These are phyloP conservation scores for Maccullochella peelii DNA, from an alignment of 2,113 vertebrate species.

Conservation along the genomic window DNA sequence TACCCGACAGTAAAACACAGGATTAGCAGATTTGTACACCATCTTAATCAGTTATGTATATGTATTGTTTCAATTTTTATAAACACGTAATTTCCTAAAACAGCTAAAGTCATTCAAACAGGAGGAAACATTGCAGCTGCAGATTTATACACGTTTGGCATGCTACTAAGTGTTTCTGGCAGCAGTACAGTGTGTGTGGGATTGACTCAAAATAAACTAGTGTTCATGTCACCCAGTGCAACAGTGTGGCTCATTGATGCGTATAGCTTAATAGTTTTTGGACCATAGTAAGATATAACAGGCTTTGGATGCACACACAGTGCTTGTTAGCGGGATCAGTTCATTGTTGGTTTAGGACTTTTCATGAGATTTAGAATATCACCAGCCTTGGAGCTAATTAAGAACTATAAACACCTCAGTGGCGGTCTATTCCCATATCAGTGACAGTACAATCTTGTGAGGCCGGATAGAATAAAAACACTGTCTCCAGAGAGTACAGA, in stretches of 20 bases:
- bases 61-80: background rate
- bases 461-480: background rate
- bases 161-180: background rate
- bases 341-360: background rate
- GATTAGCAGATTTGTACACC: too few relatives aligned
- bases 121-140: background rate
- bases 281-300: background rate
- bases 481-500: conserved; percentile 21
- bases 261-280: background rate
- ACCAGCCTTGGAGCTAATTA: background rate
- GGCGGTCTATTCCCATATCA: background rate
- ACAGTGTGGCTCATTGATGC: background rate
- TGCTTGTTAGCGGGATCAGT: background rate
- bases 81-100: background rate
- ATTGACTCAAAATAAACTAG: conserved; percentile 2
- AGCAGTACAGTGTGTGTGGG: background rate
- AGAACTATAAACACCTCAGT: background rate
- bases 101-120: background rate
- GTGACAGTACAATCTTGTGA: conserved; percentile 3
- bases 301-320: background rate
- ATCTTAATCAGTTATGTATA: background rate
- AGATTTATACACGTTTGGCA: background rate
- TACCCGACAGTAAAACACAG: too few relatives aligned
- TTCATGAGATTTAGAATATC: background rate
- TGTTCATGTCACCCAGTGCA: background rate